Conservation (phyloP, 1,140 invertebrate species). For the Trialeurodes vaporariorum region DNA sequence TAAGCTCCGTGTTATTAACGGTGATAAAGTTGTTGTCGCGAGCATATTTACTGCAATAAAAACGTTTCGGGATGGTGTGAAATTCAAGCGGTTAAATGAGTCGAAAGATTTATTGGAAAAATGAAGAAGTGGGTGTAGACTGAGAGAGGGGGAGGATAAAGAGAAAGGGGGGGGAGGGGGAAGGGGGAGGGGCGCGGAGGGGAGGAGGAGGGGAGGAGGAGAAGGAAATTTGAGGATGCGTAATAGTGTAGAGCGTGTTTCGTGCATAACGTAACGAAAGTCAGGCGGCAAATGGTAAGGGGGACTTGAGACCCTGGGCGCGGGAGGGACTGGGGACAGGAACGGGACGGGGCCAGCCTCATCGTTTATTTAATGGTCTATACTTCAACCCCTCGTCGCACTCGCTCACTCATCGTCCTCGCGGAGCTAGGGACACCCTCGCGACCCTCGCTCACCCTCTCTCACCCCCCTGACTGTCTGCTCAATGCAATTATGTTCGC, state of each 20-base stretch:
- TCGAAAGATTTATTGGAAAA: background rate
- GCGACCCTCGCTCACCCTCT: background rate
- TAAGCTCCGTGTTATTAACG: too few species aligned
- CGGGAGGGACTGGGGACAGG: too few species aligned
- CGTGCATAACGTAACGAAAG: too few species aligned
- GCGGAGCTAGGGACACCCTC: background rate
- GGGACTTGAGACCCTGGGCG: too few species aligned
- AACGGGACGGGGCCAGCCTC: background rate
- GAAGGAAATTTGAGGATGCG: too few species aligned
- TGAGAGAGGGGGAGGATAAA: background rate
- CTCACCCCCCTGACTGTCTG: too few species aligned
- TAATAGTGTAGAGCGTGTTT: too few species aligned
- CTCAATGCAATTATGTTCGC: background rate
- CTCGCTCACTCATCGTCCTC: background rate
- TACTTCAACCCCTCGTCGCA: background rate
- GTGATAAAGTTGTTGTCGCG: background rate
- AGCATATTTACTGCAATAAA: background rate
- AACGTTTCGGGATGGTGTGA: background rate
- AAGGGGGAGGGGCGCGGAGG: too few species aligned
- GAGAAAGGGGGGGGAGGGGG: too few species aligned
- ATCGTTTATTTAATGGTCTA: background rate
- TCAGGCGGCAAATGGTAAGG: too few species aligned
- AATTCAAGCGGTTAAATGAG: background rate
- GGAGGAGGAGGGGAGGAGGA: too few species aligned
- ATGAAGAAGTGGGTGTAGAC: background rate